Evolutionary conservation across 37 sponge, comb jelly and placozoan genomes (phyloP).

Genomic region (Beroe forskalii): DNA sequence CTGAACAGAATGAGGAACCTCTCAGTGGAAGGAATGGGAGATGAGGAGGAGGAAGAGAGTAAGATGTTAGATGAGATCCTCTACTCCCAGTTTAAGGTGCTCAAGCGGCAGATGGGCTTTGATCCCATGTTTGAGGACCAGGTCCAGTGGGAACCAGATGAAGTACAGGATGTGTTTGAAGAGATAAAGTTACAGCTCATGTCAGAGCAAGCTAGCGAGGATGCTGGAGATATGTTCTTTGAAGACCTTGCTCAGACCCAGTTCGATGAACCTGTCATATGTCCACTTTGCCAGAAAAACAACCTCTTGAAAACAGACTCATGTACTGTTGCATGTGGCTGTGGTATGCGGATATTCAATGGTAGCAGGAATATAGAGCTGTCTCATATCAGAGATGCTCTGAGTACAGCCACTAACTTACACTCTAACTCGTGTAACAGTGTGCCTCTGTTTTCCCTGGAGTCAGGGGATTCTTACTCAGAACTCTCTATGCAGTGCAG

Average conservation of each 20-base stretch:
- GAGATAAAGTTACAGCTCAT: neutral
- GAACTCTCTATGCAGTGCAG: conserved; percentile 4
- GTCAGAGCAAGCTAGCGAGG: neutral
- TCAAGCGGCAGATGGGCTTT: neutral
- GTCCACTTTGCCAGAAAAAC: conserved; percentile 32
- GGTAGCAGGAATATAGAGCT: neutral
- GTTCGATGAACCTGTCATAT: neutral
- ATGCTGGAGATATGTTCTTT: neutral
- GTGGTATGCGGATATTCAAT: neutral
- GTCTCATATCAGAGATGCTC: neutral
- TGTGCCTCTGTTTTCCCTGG: neutral
- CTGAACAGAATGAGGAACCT: neutral
- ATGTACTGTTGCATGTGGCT: neutral
- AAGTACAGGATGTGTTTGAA: neutral
- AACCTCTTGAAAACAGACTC: neutral
- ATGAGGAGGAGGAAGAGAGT: neutral
- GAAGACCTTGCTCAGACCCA: neutral
- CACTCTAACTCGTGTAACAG: neutral
- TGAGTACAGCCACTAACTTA: neutral
- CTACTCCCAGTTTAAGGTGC: neutral
- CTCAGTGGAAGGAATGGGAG: no score
- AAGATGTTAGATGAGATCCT: neutral
- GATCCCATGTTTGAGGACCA: neutral
- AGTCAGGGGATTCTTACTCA: neutral
- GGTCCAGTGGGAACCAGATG: neutral